Base-by-base conservation (phyloP, 53 echinoderm and acorn worm genomes). In the Astropecten irregularis region DNA sequence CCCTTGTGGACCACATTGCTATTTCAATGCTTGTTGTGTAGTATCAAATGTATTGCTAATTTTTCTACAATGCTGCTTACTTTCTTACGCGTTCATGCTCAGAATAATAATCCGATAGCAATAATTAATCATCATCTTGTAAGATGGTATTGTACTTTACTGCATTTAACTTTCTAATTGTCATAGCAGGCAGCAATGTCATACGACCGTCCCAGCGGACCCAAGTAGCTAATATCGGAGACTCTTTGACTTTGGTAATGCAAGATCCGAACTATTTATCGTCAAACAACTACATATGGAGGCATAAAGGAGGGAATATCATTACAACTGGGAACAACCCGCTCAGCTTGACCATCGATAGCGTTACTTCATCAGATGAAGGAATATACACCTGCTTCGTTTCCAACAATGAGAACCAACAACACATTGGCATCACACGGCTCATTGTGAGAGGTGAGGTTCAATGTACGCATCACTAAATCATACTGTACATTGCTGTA, bases 371-470 rank as follows among this genome's bases (percentile, higher is more conserved):
- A 28, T 6, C 14, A 26, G 76, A 76, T 59, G 59, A 76, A 76
- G 76, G 76, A 28, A 23, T 59, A 16, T 76, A 76, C 19, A 76
- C 53, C 59, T 68, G 68, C 46, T 68, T 68, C 28, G 2, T 3
- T 19, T 2, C 4, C 2, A 52, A 32, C 33, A 8, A 40, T 13
- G 46, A 28, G 44, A 2, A 27, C 23, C 40, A 40, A 55, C 57
- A 58, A 42, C 58, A n/a, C 3, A 39, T 52, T 29, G 76, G 76
- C 14, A 58, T 42, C 57, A 76, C 36, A 58, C 56, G 76, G 42
- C 76, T 76, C 42, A 59, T 76, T 32, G 76, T 76, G 5, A 25
- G 60, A 76, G 76, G 76, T 76, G 0, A 16, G 76, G 20, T 46
- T 69, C 11, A 28, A 31, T 11, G 16, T 26, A 11, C 14, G 3